Evolutionary conservation across 2,113 vertebrate genomes (phyloP), one percentile per base, ranked within the genome.

Genomic region (Nasalis larvatus): DNA sequence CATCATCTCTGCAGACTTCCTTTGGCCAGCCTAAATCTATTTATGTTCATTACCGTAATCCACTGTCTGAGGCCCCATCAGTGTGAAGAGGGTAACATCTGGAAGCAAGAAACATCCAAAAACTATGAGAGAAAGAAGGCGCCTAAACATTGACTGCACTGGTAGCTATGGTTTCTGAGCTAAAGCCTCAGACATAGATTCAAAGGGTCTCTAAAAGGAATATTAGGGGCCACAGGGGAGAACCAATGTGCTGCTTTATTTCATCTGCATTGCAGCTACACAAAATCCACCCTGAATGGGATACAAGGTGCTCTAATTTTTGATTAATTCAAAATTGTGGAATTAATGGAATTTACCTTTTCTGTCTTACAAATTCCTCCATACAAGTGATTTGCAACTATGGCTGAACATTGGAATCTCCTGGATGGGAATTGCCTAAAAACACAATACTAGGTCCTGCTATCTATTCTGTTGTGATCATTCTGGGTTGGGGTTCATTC

Each of bases 141-240:
- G 0, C 7, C 42, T 69, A 35, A 1, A 4, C 30, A 60, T 1
- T 86, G 30, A 17, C 20, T 96, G 1, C 58, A 77, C 2, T 30
- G 40, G 47, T 1, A 60, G 35, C 49, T 42, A 3, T 27, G 12
- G 40, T 74, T 91, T 21, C 56, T 54, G 27, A 84, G n/a, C 30
- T 52, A 85, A 78, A 56, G 3, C 2, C 17, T 76, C 10, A 47
- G 63, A 37, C 30, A 74, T 11, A 47, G 42, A 89, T 81, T 37
- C n/a, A 40, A 93, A 78, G 42, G 1, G 8, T 54, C 82, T 40
- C 49, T 12, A 71, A 47, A 84, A 1, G n/a, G 18, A 56, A 32
- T 2, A 37, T 27, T 45, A 4, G 6, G 32, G 6, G 1, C 1
- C 30, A 40, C 13, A 8, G 8, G 0, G 30, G 12, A 7, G 16